Percentiles rank a stretch among this genome's conserved stretches.
Evolutionary conservation across 2,113 vertebrate genomes (phyloP).

Genomic region (Archilochus colubris): DNA sequence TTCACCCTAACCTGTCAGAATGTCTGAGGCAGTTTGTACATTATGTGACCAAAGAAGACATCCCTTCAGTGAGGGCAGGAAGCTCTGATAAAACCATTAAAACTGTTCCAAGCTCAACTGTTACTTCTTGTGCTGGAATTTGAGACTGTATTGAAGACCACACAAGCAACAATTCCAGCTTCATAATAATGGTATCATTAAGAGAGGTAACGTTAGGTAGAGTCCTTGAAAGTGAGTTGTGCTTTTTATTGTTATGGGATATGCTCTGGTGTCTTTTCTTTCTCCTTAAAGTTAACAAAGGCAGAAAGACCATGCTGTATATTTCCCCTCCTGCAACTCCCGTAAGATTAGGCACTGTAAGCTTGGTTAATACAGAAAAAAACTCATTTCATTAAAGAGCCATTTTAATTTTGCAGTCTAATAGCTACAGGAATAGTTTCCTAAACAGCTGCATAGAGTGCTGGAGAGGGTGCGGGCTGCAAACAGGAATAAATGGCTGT

Average conservation of each 20-base stretch:
- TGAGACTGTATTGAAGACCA: background rate
- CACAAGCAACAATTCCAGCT: conserved; percentile 16
- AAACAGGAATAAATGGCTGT: background rate
- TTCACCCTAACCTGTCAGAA: conserved; percentile 24
- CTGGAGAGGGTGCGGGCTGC: background rate
- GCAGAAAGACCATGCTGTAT: background rate
- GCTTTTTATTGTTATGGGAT: background rate
- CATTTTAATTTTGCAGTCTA: background rate
- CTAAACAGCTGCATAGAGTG: background rate
- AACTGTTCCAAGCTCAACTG: conserved; percentile 5
- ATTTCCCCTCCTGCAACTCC: background rate
- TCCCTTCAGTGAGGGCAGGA: background rate
- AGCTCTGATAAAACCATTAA: conserved; percentile 20
- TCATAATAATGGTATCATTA: background rate
- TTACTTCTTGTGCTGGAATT: background rate
- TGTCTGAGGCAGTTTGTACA: conserved; percentile 12
- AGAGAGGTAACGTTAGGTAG: background rate
- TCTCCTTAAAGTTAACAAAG: conserved; percentile 2
- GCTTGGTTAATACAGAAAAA: background rate
- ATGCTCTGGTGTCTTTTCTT: background rate
- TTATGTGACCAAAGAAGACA: conserved; percentile 27
- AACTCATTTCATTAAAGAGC: background rate
- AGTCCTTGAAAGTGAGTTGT: conserved; percentile 14
- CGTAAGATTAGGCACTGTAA: background rate
- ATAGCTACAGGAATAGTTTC: background rate